Conservation (phyloP, 2,888 invertebrate species). For the Aquatica leii region DNA sequence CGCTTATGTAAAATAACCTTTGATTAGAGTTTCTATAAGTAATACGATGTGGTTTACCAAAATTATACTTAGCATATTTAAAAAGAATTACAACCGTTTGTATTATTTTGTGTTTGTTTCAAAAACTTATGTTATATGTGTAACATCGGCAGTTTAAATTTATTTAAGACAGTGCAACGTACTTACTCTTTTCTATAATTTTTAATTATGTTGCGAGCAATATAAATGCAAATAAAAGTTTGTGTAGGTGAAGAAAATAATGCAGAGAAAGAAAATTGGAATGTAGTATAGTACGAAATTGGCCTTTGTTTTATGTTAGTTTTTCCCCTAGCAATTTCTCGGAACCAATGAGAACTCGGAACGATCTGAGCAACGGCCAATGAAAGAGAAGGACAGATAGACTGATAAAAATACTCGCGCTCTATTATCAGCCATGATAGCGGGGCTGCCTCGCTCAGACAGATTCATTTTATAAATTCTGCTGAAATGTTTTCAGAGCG, state of each 20-base stretch:
- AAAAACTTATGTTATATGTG: no score
- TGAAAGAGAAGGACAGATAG: conserved; percentile 57
- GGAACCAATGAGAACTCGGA: conserved; percentile 54
- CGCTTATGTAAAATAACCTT: no score
- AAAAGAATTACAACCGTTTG: no score
- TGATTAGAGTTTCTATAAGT: no score
- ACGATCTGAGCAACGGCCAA: conserved; percentile 64
- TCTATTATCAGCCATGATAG: conserved; percentile 63
- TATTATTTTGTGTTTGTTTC: no score
- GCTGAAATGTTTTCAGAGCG: conserved; percentile 52
- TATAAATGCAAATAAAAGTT: no score
- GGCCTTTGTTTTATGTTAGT: conserved; percentile 56
- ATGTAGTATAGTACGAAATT: conserved; percentile 45
- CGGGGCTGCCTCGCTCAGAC: conserved; percentile 57
- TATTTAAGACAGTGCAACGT: no score
- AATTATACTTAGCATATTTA: no score
- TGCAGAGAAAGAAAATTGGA: conserved; percentile 32
- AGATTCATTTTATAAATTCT: conserved; percentile 59
- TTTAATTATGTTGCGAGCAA: no score
- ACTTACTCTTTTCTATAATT: no score
- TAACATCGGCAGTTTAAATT: no score
- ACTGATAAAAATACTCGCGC: conserved; percentile 63
- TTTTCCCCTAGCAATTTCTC: conserved; percentile 65
- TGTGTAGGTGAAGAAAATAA: background rate
- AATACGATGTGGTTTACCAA: no score